Evolutionary conservation across 2,888 invertebrate genomes (phyloP).

Genomic region (Chamaedrilus cognettii): DNA sequence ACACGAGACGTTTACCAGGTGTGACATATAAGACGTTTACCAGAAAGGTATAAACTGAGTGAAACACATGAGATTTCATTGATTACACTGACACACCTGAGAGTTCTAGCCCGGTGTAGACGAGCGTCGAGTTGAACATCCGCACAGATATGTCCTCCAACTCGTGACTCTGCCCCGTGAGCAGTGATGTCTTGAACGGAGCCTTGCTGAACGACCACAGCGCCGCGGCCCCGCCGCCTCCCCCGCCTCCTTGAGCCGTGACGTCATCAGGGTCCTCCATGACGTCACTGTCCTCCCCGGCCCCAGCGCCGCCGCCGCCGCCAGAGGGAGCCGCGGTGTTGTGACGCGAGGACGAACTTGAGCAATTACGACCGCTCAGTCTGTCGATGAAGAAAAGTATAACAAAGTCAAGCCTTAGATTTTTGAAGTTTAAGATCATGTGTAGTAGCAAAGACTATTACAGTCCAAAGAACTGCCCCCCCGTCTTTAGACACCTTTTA

Average conservation of each 20-base stretch:
- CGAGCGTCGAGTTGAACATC: conserved; percentile 85
- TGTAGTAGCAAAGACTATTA: too few species aligned
- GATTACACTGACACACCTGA: conserved; percentile 31
- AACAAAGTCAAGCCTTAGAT: too few species aligned
- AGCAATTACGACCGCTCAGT: conserved; percentile 34
- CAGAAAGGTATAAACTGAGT: too few species aligned
- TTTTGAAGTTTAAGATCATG: too few species aligned
- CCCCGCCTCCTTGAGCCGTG: neutral
- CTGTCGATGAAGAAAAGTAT: too few species aligned
- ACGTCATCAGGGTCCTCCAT: neutral
- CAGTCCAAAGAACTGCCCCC: too few species aligned
- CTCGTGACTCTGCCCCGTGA: conserved; percentile 76
- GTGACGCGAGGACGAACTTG: neutral
- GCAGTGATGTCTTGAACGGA: conserved; percentile 76
- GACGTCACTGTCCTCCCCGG: neutral
- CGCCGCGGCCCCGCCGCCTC: too few species aligned
- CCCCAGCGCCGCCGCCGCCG: neutral
- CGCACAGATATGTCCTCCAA: conserved; percentile 80
- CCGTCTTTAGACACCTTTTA: too few species aligned
- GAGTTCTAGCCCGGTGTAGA: conserved; percentile 66
- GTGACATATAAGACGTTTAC: too few species aligned
- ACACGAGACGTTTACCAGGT: too few species aligned
- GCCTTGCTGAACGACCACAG: conserved; percentile 91
- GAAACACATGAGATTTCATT: too few species aligned
- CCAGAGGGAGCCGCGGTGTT: too few species aligned